Evolutionary conservation across 2,797 vertebrate genomes (phyloP), one percentile per base, ranked within the genome.

Genomic region (Valencia hispanica): DNA sequence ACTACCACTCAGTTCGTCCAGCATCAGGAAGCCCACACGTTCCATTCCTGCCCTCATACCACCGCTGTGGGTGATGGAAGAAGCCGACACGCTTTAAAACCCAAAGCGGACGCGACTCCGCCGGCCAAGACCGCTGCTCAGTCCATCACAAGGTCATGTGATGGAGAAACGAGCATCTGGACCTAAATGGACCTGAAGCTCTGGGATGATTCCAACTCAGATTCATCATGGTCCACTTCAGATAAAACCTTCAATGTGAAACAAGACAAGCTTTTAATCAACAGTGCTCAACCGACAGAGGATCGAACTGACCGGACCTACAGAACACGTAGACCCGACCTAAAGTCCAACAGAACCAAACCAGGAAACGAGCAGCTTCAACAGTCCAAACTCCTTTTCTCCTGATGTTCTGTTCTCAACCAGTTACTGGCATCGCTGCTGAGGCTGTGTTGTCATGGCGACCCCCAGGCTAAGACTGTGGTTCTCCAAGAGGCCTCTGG

Each of bases 151-250:
- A n/a, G 50, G 57, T 81, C 77, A 73, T 78, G 73, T 51, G 75
- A 86, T 59, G 80, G 81, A 89, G 85, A 82, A 87, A 86, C 68
- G 6, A 66, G 81, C 86, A 87, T 87, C 86, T 89, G 89, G 77
- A 90, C 78, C 63, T 32, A 70, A 72, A 85, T 50, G 61, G 78
- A 72, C 43, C 65, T 69, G 68, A 68, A 72, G 72, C 63, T 34
- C 34, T 41, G 36, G 45, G 65, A 72, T 45, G 51, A 34, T 82
- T n/a, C n/a, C n/a, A n/a, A n/a, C n/a, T 22, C 17, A 72, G 74
- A 71, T 68, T 17, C 9, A 2, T 25, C 57, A 45, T 39, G 39
- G 25, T 8, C 15, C 14, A 25, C 4, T 27, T 22, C 6, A 45
- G 20, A 20, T 32, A 70, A 36, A 30, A 47, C 14, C 3, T 47